These are phyloP conservation scores for Pyralis farinalis DNA, from an alignment of 2,888 invertebrate genomes.

Conservation along the genomic window DNA sequence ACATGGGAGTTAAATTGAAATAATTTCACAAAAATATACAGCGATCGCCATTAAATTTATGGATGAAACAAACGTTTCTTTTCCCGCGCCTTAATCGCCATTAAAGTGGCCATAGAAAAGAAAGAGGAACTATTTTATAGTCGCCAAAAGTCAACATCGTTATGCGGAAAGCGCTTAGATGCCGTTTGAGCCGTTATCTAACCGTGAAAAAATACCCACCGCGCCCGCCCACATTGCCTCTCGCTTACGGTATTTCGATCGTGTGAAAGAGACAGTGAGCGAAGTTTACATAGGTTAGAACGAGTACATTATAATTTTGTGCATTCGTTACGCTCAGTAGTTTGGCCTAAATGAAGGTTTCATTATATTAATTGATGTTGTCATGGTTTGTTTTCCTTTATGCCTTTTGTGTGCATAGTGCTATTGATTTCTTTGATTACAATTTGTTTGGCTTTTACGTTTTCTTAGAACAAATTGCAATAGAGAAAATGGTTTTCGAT, in stretches of 20 bases:
- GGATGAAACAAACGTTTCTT: not conserved
- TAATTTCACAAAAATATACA: too few relatives aligned
- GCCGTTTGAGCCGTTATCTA: slow-evolving; percentile 69
- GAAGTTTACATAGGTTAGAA: slow-evolving; percentile 16
- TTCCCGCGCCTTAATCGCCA: not conserved
- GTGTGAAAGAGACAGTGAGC: slow-evolving; percentile 37
- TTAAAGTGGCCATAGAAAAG: slow-evolving; percentile 1
- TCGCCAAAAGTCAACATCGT: slow-evolving; percentile 22
- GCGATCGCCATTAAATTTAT: too few relatives aligned
- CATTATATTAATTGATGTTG: slow-evolving; percentile 46
- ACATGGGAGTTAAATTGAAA: too few relatives aligned
- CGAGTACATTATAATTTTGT: slow-evolving; percentile 39
- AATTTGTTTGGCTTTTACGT: not conserved
- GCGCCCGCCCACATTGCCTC: slow-evolving; percentile 59
- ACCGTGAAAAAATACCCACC: slow-evolving; percentile 66
- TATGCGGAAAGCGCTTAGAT: slow-evolving; percentile 51
- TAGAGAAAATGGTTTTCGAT: not conserved
- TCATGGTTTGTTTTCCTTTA: slow-evolving; percentile 36
- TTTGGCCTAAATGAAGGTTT: slow-evolving; percentile 60
- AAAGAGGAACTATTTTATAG: slow-evolving; percentile 3
- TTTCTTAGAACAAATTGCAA: not conserved
- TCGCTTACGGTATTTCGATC: slow-evolving; percentile 75
- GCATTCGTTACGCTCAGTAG: slow-evolving; percentile 33
- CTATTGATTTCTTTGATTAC: slow-evolving; percentile 5
- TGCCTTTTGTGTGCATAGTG: slow-evolving; percentile 25